phyloP scores from a whole-genome alignment of 2,113 vertebrate genomes.

The Todiramphus saurophagus region DNA sequence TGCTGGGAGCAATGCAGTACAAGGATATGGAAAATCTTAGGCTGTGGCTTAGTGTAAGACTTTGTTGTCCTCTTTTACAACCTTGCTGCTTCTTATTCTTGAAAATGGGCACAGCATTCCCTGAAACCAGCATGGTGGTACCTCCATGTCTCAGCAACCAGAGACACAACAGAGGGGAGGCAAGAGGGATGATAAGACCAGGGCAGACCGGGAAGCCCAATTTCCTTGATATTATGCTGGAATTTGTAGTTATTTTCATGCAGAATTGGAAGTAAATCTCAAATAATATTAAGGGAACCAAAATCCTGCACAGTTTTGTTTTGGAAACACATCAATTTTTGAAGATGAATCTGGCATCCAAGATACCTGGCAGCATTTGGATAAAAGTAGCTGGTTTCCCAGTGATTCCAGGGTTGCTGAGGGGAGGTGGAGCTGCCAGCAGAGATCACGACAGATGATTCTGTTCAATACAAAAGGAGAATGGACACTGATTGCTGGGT shows the following conservation, averaged over 20 bases:
- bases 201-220: background rate
- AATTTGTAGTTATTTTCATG: slow-evolving; percentile 21
- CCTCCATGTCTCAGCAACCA: background rate
- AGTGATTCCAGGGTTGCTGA: background rate
- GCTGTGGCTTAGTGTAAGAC: background rate
- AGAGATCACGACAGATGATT: background rate
- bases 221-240: background rate
- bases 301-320: background rate
- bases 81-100: background rate
- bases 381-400: background rate
- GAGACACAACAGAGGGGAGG: background rate
- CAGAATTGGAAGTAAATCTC: background rate
- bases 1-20: background rate
- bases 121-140: background rate
- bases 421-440: background rate
- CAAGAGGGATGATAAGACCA: background rate
- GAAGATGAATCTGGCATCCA: background rate
- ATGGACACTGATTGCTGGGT: background rate
- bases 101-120: background rate
- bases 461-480: background rate
- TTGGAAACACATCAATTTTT: background rate
- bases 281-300: background rate
- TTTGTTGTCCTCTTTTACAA: background rate
- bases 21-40: background rate
- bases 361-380: background rate